These are phyloP conservation scores for Trachurus trachurus DNA, from an alignment of 2,797 vertebrate species.

Conservation along the genomic window DNA sequence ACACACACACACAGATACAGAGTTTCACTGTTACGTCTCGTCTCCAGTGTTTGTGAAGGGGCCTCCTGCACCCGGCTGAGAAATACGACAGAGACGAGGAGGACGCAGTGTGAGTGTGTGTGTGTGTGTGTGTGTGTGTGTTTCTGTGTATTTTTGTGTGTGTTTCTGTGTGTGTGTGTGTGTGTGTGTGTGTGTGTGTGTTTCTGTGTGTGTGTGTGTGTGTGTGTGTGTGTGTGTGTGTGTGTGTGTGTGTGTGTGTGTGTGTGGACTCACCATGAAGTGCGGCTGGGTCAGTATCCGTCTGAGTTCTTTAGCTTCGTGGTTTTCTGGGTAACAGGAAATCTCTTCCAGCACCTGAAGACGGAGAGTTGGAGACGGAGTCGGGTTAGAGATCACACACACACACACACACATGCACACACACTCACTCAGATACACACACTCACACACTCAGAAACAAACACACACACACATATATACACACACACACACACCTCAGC, in stretches of 20 bases:
- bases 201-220: not conserved
- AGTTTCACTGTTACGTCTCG: no score
- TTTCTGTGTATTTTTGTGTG: not conserved
- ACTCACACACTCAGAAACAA: not conserved
- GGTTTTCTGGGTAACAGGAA: conserved; percentile 97
- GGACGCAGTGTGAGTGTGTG: no score
- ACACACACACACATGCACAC: not conserved
- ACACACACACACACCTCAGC: not conserved
- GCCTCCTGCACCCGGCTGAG: conserved; percentile 4
- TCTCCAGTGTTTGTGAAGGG: not conserved
- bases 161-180: not conserved
- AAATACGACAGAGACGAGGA: not conserved
- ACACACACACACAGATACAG: no score
- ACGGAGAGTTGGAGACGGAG: conserved; percentile 5
- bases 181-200: not conserved
- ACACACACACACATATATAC: not conserved
- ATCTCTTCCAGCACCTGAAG: conserved; percentile 98
- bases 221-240: not conserved
- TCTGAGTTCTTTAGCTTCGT: conserved; percentile 96
- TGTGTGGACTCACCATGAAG: conserved; percentile 93
- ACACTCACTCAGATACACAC: not conserved
- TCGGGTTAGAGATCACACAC: not conserved
- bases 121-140: not conserved
- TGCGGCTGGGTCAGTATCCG: conserved; percentile 98
- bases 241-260: not conserved